Conservation (phyloP, 2,113 vertebrate species). For the Labeo rohita region DNA sequence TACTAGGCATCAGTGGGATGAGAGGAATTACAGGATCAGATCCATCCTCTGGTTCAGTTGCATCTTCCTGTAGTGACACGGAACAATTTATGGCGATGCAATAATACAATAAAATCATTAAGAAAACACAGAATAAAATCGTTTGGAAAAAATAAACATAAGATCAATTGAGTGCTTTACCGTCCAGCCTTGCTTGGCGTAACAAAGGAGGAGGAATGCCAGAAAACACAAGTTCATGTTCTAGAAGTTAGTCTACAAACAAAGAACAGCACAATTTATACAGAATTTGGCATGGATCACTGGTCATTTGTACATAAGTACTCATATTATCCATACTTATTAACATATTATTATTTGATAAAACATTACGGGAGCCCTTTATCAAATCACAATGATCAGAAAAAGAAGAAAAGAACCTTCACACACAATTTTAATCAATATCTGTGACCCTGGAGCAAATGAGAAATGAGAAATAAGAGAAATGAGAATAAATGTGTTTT, state of each 20-base stretch:
- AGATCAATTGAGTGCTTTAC: slow-evolving; percentile 62
- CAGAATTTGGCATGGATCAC: neutral
- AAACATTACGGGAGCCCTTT: neutral
- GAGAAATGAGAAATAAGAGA: too few relatives aligned
- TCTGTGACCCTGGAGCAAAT: too few relatives aligned
- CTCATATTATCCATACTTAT: neutral
- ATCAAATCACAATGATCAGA: neutral
- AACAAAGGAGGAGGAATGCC: slow-evolving; percentile 76
- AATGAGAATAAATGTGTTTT: too few relatives aligned
- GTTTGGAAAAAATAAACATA: neutral
- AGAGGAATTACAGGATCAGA: slow-evolving; percentile 62
- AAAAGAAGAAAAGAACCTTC: neutral
- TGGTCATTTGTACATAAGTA: neutral
- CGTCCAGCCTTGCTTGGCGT: slow-evolving; percentile 70
- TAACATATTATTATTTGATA: neutral
- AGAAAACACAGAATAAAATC: neutral
- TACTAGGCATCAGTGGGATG: slow-evolving; percentile 62
- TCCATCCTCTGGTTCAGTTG: slow-evolving; percentile 66
- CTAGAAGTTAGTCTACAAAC: slow-evolving; percentile 63
- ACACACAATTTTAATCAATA: neutral
- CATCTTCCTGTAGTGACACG: slow-evolving; percentile 66
- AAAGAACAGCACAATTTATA: slow-evolving; percentile 36
- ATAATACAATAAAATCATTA: slow-evolving; percentile 4
- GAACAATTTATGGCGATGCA: neutral
- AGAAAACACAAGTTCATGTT: slow-evolving; percentile 74